phyloP scores from a whole-genome alignment of 2,797 vertebrate species.

The Euthynnus affinis region DNA sequence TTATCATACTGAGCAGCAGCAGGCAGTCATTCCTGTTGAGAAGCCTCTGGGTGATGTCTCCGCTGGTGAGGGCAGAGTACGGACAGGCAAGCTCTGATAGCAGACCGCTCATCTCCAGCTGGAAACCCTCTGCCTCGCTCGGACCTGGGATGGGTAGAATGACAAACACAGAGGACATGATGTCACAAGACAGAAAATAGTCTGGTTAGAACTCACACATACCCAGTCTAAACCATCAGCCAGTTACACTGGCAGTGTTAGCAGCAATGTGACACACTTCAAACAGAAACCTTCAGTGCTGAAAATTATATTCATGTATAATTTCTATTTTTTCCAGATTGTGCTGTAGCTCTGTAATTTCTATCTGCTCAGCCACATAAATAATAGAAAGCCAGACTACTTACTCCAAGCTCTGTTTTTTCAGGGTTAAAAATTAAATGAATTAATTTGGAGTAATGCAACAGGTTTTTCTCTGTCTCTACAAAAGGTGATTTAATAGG shows the following conservation, averaged over 20 bases:
- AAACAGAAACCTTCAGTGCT: conserved; percentile 5
- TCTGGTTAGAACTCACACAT: not conserved
- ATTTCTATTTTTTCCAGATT: too few relatives aligned
- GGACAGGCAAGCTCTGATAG: conserved; percentile 95
- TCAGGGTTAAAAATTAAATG: too few relatives aligned
- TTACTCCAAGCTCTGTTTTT: too few relatives aligned
- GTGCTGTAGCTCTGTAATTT: too few relatives aligned
- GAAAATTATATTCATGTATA: too few relatives aligned
- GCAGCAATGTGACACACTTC: not conserved
- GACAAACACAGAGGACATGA: not conserved
- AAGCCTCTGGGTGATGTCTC: conserved; percentile 93
- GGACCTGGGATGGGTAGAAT: conserved; percentile 83
- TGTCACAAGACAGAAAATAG: not conserved
- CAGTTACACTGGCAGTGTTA: not conserved
- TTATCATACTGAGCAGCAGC: conserved; percentile 92
- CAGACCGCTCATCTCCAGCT: conserved; percentile 96
- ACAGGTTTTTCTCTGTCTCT: too few relatives aligned
- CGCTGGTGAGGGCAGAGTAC: conserved; percentile 90
- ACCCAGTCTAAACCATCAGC: too few relatives aligned
- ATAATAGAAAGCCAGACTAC: too few relatives aligned
- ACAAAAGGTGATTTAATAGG: too few relatives aligned
- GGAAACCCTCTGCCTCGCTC: conserved; percentile 94
- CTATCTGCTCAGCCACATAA: too few relatives aligned
- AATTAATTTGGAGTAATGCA: too few relatives aligned
- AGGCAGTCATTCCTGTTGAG: conserved; percentile 93